Evolutionary conservation across 1,140 invertebrate species (phyloP).

Genomic region (Probaryconus sp.): DNA sequence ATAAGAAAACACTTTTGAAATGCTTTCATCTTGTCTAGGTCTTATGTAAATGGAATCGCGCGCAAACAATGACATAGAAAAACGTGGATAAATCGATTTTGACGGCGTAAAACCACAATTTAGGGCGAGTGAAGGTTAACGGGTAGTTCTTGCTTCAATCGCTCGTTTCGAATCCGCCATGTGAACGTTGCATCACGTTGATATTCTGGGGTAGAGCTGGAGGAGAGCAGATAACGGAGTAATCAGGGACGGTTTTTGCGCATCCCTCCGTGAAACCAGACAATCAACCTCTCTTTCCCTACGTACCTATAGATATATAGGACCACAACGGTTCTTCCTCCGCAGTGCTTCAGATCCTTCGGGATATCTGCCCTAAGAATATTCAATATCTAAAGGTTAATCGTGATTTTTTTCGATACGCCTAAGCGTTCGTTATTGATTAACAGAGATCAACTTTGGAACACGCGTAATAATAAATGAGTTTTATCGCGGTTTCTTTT

Average conservation of each 20-base stretch:
- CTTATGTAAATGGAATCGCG: slow-evolving; percentile 48
- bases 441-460: too few relatives aligned
- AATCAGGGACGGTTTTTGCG: slow-evolving; percentile 69
- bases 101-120: slow-evolving; percentile 66
- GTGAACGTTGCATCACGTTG: slow-evolving; percentile 48
- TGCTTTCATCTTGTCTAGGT: slow-evolving; percentile 40
- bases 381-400: slow-evolving; percentile 55
- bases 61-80: slow-evolving; percentile 50
- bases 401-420: slow-evolving; percentile 45
- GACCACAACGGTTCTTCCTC: slow-evolving; percentile 55
- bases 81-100: slow-evolving; percentile 62
- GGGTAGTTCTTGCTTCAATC: slow-evolving; percentile 52
- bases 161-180: slow-evolving; percentile 49
- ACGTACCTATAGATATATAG: too few relatives aligned
- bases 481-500: too few relatives aligned
- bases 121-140: slow-evolving; percentile 56
- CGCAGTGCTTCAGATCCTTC: slow-evolving; percentile 39
- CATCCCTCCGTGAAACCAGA: slow-evolving; percentile 68
- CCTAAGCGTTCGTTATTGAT: too few relatives aligned
- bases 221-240: slow-evolving; percentile 60
- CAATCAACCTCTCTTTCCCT: slow-evolving; percentile 67
- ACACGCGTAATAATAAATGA: too few relatives aligned
- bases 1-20: slow-evolving; percentile 49
- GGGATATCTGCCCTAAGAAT: slow-evolving; percentile 42
- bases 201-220: slow-evolving; percentile 49